These are phyloP conservation scores for Chloroceryle inda DNA, from an alignment of 2,797 vertebrate species.

Conservation along the genomic window DNA sequence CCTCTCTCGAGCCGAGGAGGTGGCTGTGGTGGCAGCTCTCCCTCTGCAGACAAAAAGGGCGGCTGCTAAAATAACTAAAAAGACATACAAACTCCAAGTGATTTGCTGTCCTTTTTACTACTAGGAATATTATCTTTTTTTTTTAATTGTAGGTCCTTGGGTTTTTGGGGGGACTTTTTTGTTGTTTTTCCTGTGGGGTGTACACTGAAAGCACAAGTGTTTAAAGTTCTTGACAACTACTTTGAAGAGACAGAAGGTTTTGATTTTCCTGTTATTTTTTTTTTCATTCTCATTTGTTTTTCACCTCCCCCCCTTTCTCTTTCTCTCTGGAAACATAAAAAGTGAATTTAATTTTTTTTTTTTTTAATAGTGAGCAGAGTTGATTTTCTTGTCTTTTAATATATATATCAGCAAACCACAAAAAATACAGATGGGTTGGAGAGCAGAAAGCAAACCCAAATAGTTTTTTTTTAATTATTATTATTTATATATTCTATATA, in stretches of 20 bases:
- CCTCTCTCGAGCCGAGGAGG: conserved; percentile 88
- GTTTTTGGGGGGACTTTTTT: neutral
- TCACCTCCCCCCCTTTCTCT: conserved; percentile 29
- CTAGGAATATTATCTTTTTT: conserved; percentile 74
- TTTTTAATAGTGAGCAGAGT: conserved; percentile 78
- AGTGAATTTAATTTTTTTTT: conserved; percentile 70
- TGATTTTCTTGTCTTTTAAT: conserved; percentile 79
- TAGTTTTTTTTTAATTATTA: conserved; percentile 74
- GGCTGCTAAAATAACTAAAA: conserved; percentile 80
- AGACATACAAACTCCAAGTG: conserved; percentile 73
- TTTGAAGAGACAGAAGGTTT: conserved; percentile 66
- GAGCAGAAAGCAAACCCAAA: conserved; percentile 71
- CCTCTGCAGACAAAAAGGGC: conserved; percentile 89
- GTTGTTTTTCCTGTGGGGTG: conserved; percentile 47
- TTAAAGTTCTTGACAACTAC: conserved; percentile 69
- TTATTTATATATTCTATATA: conserved; percentile 83
- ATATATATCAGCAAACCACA: conserved; percentile 75
- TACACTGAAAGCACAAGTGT: conserved; percentile 81
- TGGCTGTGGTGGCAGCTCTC: conserved; percentile 88
- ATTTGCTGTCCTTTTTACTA: conserved; percentile 73
- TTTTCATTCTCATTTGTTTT: conserved; percentile 42
- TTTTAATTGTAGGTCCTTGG: conserved; percentile 63
- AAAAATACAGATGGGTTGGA: conserved; percentile 75
- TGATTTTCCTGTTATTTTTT: neutral
- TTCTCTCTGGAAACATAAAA: conserved; percentile 73